Evolutionary conservation across 2,113 vertebrate genomes (phyloP), one percentile per base, ranked within the genome.

Genomic region (Hyla sarda): DNA sequence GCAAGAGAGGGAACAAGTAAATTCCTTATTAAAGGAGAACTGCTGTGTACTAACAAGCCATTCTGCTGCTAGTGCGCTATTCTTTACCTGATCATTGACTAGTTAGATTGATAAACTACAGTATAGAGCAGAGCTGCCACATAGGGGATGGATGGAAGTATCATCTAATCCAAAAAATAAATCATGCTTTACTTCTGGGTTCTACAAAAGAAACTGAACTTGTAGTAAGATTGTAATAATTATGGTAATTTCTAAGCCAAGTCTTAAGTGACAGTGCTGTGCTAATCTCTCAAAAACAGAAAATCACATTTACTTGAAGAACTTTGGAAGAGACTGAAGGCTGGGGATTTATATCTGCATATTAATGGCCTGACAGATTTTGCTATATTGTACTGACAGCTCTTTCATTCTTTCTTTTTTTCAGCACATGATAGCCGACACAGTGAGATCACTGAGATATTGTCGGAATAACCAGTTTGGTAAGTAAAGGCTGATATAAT

Each of bases 371-470:
- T 65, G 32, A n/a, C 60, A 47, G 58, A 47, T 28, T 62, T 25
- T 62, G 11, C 3, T 28, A 28, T 1, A 14, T 19, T 25, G n/a
- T 47, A 62, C 56, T 62, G 56, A 62, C 60, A 41, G 13, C 16
- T 17, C 52, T 34, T 47, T 54, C 60, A 41, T 67, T 77, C 90
- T 0, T 87, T 81, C 91, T 0, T 87, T 82, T 92, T 91, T 84
- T 52, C 87, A 95, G 95, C 98, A 98, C 91, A 99, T 99, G 98
- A 99, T 99, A 87, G 98, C 97, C 78, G 97, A 99, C 87, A 95
- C 96, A 0, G 96, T 97, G 88, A 94, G 98, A 10, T 95, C 97
- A 85, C 92, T 99, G 88, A 94, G 97, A 85, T 94, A 97, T 87
- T 98, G 97, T 94, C 96, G 97, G 92, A 95, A 92, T 60, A 96